Evolutionary conservation across 1,140 invertebrate species (phyloP), one percentile per base, ranked within the genome.

Genomic region (Bathynomus jamesi): DNA sequence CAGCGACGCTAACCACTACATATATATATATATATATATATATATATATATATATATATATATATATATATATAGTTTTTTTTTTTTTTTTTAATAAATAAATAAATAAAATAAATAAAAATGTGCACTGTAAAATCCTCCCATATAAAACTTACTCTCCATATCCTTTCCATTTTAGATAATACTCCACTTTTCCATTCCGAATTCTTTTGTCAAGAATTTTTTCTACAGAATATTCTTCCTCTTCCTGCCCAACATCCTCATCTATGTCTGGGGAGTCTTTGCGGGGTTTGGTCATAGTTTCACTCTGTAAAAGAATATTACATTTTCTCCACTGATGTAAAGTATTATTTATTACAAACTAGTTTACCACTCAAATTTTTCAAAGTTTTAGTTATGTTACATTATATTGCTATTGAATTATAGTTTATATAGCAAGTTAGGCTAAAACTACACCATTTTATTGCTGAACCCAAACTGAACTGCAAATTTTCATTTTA

Each of bases 91-190:
- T n/a, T n/a, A n/a, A n/a, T n/a, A n/a, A n/a, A n/a, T n/a, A n/a
- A n/a, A n/a, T n/a, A n/a, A n/a, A n/a, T n/a, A n/a, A n/a, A n/a
- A n/a, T n/a, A n/a, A n/a, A n/a, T n/a, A n/a, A n/a, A n/a, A n/a
- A n/a, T n/a, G n/a, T n/a, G n/a, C n/a, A n/a, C n/a, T n/a, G n/a
- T n/a, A n/a, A n/a, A n/a, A n/a, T n/a, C n/a, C n/a, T n/a, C n/a
- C n/a, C n/a, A n/a, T n/a, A n/a, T n/a, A n/a, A 24, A 1, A 72
- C 71, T 61, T 61, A 72, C 71, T 84, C 81, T 71, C 80, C 80
- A 77, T 84, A 85, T n/a, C 82, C 83, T 74, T 85, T 85, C 84
- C 84, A 85, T 70, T 83, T 83, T 4, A 85, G 74, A 28, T 84
- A 79, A 71, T 84, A 85, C 77, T 85, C 83, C 65, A 79, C 81